Conservation (phyloP, 2,888 invertebrate genomes). For the Hedychridium roseum region DNA sequence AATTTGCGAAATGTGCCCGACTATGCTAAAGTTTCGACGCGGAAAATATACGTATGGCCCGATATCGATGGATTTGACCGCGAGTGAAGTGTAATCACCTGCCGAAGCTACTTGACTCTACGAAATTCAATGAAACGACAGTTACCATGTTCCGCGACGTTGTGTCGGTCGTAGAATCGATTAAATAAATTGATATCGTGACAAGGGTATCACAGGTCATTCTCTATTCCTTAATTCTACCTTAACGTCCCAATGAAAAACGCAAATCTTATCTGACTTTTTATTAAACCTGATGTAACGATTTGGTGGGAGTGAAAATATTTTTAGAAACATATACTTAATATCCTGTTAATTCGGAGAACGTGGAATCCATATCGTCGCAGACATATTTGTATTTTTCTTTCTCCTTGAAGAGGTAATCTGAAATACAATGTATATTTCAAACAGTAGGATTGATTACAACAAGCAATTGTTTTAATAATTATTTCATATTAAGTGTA, state of each 20-base stretch:
- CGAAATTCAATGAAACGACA: no score
- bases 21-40: no score
- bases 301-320: neutral
- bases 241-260: neutral
- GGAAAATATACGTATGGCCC: no score
- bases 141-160: conserved; percentile 50
- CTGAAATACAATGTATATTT: conserved; percentile 69
- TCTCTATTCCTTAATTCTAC: neutral
- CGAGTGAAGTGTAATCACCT: no score
- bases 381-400: conserved; percentile 82
- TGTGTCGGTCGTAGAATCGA: conserved; percentile 57
- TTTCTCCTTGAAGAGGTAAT: conserved; percentile 82
- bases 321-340: conserved; percentile 54
- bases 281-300: neutral
- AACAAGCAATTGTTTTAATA: no score
- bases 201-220: conserved; percentile 32
- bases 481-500: no score
- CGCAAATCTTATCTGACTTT: neutral
- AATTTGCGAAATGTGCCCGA: no score
- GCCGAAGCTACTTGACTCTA: no score
- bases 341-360: conserved; percentile 77
- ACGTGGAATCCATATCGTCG: conserved; percentile 79
- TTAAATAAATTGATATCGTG: conserved; percentile 59
- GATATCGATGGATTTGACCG: no score
- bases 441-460: neutral